Conservation (phyloP, 2,113 vertebrate genomes). For the Amphilophus citrinellus region DNA sequence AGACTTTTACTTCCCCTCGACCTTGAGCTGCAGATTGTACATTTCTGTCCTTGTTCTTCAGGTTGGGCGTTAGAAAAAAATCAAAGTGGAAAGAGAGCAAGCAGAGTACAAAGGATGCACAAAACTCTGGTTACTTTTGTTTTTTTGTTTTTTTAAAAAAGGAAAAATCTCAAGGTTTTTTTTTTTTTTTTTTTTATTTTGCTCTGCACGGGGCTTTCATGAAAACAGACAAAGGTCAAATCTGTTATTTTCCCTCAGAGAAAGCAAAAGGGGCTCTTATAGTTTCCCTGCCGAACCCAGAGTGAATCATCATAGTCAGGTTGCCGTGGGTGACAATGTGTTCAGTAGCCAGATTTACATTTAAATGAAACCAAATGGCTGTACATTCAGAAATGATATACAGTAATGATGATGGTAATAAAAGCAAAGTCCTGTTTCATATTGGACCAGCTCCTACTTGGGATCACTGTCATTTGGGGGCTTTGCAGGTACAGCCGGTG, state of each 20-base stretch:
- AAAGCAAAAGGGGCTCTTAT: slow-evolving; percentile 64
- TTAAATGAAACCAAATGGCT: slow-evolving; percentile 86
- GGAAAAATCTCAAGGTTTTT: slow-evolving; percentile 14
- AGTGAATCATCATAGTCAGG: slow-evolving; percentile 77
- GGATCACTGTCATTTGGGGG: slow-evolving; percentile 64
- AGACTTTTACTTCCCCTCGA: slow-evolving; percentile 13
- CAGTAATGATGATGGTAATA: slow-evolving; percentile 79
- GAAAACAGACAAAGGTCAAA: slow-evolving; percentile 72
- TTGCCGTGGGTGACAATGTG: slow-evolving; percentile 65
- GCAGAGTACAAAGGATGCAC: slow-evolving; percentile 1
- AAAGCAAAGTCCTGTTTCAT: slow-evolving; percentile 69
- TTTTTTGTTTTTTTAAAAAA: neutral
- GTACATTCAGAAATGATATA: slow-evolving; percentile 80
- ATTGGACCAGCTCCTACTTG: slow-evolving; percentile 50
- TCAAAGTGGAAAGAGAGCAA: neutral
- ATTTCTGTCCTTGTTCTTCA: slow-evolving; percentile 7
- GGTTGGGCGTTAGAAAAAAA: neutral
- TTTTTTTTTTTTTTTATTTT: slow-evolving; percentile 30
- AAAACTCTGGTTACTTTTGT: slow-evolving; percentile 28
- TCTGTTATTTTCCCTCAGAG: slow-evolving; percentile 70
- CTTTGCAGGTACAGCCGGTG: slow-evolving; percentile 56
- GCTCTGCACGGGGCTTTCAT: slow-evolving; percentile 42
- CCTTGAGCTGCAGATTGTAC: slow-evolving; percentile 22
- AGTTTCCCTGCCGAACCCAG: slow-evolving; percentile 57
- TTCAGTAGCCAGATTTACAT: slow-evolving; percentile 83